phyloP scores from a whole-genome alignment of 2,888 invertebrate genomes.

The Caenorhabditis sp. region DNA sequence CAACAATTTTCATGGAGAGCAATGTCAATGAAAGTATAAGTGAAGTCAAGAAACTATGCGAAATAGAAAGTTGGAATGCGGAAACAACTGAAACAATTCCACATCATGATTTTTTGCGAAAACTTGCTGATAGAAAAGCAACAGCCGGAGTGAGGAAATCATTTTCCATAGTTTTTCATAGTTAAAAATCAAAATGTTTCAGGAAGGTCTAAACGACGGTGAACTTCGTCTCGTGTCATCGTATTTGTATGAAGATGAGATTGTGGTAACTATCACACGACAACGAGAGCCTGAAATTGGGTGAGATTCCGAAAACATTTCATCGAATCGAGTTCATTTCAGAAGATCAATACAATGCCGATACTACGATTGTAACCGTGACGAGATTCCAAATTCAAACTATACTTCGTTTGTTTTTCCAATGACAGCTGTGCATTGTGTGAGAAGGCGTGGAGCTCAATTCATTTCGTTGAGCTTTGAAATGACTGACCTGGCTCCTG shows the following conservation, averaged over 20 bases:
- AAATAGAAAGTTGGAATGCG: slow-evolving; percentile 7
- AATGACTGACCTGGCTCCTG: not conserved
- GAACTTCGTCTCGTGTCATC: slow-evolving; percentile 8
- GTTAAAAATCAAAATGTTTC: not conserved
- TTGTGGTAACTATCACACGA: slow-evolving; percentile 9
- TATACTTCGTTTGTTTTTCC: slow-evolving; percentile 10
- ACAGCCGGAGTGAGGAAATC: not conserved
- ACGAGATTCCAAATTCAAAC: slow-evolving; percentile 7
- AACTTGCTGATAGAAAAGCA: not conserved
- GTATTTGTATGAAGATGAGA: slow-evolving; percentile 7
- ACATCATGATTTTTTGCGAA: not conserved
- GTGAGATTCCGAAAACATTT: too few relatives aligned
- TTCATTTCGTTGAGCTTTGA: slow-evolving; percentile 5
- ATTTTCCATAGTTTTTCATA: not conserved
- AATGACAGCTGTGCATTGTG: slow-evolving; percentile 14
- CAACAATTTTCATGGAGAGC: too few relatives aligned
- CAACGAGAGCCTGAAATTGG: slow-evolving; percentile 7
- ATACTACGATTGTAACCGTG: slow-evolving; percentile 22
- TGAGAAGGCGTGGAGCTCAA: slow-evolving; percentile 9
- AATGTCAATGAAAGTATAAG: too few relatives aligned
- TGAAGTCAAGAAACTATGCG: not conserved
- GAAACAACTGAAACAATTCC: not conserved
- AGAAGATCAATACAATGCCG: slow-evolving; percentile 11
- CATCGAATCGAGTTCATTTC: too few relatives aligned
- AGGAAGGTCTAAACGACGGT: not conserved